Conservation (phyloP, 1,140 invertebrate species). For the Orchestia grillus region DNA sequence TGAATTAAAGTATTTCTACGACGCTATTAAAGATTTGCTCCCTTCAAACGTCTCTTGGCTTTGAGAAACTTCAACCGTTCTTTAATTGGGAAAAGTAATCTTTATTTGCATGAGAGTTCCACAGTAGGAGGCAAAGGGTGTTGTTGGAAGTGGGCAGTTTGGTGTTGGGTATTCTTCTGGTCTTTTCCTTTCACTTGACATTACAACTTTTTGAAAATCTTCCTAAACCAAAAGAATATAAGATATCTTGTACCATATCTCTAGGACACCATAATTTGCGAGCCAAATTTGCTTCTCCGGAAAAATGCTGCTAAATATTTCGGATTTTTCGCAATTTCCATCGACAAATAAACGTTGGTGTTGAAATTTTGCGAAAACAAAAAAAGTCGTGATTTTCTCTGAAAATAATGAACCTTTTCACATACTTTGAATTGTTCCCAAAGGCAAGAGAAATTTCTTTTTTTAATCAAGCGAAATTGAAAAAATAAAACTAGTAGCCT, state of each 20-base stretch:
- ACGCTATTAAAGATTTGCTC: not conserved
- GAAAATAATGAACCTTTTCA: not conserved
- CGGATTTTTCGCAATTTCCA: not conserved
- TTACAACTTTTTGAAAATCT: not conserved
- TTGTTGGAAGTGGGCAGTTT: not conserved
- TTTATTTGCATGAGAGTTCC: not conserved
- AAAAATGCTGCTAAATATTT: not conserved
- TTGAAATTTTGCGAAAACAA: not conserved
- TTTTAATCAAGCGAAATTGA: no score
- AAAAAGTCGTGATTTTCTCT: not conserved
- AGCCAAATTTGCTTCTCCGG: not conserved
- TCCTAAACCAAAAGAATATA: not conserved
- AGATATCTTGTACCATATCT: not conserved
- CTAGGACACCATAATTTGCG: not conserved
- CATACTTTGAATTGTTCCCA: no score
- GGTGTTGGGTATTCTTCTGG: not conserved
- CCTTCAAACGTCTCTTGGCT: not conserved
- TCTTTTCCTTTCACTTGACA: not conserved
- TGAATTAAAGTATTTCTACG: not conserved
- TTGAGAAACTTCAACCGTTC: not conserved
- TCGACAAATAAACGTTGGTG: not conserved
- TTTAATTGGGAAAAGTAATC: not conserved
- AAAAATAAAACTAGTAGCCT: no score
- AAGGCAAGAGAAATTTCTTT: no score
- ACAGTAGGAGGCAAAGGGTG: not conserved